Conservation (phyloP, 2,888 invertebrate species). For the Euzetes globulus region DNA sequence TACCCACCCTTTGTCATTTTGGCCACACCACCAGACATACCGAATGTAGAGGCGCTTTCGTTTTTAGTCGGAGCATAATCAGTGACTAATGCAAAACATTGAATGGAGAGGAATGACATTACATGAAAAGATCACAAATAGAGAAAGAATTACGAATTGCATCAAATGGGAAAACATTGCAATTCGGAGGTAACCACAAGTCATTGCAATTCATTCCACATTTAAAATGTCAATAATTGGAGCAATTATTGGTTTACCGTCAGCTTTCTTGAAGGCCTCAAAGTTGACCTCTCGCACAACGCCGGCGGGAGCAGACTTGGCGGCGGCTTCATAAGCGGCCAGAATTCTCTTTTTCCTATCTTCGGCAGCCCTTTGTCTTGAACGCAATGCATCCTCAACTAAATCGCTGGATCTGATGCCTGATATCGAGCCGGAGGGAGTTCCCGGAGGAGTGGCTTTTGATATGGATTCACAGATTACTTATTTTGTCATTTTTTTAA, state of each 20-base stretch:
- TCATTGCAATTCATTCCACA: constrained; percentile 8
- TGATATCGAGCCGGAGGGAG: constrained; percentile 22
- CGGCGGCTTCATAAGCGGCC: constrained; percentile 43
- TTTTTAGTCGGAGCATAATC: constrained; percentile 32
- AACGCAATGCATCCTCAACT: constrained; percentile 42
- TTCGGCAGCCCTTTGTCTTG: constrained; percentile 41
- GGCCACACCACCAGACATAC: constrained; percentile 43
- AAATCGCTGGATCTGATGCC: constrained; percentile 39
- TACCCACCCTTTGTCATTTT: constrained; percentile 36
- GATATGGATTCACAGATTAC: not conserved
- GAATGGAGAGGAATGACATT: constrained; percentile 5
- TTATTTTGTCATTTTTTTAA: not conserved
- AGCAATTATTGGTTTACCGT: constrained; percentile 38
- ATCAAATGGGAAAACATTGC: constrained; percentile 1
- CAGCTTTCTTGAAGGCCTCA: constrained; percentile 42
- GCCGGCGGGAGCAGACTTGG: constrained; percentile 42
- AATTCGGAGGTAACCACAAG: not conserved
- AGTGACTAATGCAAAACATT: constrained; percentile 17
- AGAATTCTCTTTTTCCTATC: constrained; percentile 42
- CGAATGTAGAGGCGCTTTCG: constrained; percentile 40
- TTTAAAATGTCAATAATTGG: not conserved
- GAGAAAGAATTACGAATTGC: not conserved
- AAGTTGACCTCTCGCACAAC: constrained; percentile 41
- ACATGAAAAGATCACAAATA: constrained; percentile 19
- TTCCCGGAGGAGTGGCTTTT: constrained; percentile 32